Evolutionary conservation across 2,113 vertebrate species (phyloP).

Genomic region (Noturus placidus): DNA sequence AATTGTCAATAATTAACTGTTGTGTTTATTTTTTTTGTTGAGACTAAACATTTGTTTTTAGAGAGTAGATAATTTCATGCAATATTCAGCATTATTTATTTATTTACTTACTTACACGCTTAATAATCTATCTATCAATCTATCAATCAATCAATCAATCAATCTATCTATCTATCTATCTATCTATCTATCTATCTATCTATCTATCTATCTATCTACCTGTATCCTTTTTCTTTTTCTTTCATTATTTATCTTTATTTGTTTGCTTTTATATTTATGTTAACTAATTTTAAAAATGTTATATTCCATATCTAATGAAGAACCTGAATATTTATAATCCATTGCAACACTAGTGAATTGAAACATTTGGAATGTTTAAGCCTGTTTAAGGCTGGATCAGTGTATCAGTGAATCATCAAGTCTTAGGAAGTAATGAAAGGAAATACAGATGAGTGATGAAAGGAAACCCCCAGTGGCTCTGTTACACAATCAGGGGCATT

Average conservation of each 20-base stretch:
- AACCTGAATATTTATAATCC: neutral
- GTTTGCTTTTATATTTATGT: neutral
- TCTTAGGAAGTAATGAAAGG: neutral
- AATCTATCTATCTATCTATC: neutral
- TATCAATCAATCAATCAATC: neutral
- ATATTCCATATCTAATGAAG: neutral
- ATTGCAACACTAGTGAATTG: neutral
- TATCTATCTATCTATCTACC: neutral
- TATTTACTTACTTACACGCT: no score
- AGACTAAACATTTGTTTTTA: no score
- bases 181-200: neutral
- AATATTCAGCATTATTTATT: neutral
- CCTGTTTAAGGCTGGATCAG: neutral
- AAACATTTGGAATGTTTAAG: neutral
- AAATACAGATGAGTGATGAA: no score
- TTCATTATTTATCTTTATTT: neutral
- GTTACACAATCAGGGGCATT: neutral
- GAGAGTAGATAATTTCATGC: no score
- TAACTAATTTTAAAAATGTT: neutral
- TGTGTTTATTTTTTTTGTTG: no score
- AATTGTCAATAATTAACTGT: no score
- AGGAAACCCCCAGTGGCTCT: neutral
- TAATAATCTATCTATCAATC: neutral
- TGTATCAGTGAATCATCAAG: neutral
- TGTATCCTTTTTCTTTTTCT: no score